Base-by-base conservation (phyloP, 2,797 vertebrate species). In the Alauda arvensis region DNA sequence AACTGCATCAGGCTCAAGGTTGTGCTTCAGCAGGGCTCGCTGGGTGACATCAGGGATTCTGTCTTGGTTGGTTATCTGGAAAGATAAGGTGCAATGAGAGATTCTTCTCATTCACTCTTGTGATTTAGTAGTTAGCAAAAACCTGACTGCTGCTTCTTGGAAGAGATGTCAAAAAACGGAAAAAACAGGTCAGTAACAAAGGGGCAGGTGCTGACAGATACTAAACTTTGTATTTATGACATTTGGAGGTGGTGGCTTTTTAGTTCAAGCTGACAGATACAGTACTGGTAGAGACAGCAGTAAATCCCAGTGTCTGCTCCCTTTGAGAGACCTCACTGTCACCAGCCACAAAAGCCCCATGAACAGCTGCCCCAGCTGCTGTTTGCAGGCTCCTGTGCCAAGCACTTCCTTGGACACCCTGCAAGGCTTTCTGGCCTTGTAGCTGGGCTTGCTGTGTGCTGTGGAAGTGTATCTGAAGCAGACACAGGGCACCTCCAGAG, bases 11-110 rank as follows among this genome's bases (percentile, higher is more conserved):
- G 95, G 94, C 69, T 99, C 98, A 71, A 99, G 97, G 93, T 99
- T 99, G 97, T 99, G 98, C 94, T 99, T 99, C 18, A 97, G 77
- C 98, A 99, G 98, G 1, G 98, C 99, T 95, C 98, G 96, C 85
- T 98, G 97, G 83, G 99, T 98, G n/a, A 99, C 98, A 0, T 97
- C 98, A 0, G 98, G 98, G 19, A 98, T 98, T 92, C 98, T 99
- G 89, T 99, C 99, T 91, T 99, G 99, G 96, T 97, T 99, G 7
- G 98, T 99, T 91, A 99, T 42, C 99, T 99, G 91, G 17, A 77
- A 90, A 91, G 71, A 33, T 0, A 95, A 94, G 18, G 21, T 62
- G 51, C 37, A 78, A 1, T 59, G 59, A 88, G 40, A 80, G 18
- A 37, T 56, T 60, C 40, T 87, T 48, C 48, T 91, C 52, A 31